Base-by-base conservation (phyloP, 2,888 invertebrate genomes). In the Octonoba sinensis region DNA sequence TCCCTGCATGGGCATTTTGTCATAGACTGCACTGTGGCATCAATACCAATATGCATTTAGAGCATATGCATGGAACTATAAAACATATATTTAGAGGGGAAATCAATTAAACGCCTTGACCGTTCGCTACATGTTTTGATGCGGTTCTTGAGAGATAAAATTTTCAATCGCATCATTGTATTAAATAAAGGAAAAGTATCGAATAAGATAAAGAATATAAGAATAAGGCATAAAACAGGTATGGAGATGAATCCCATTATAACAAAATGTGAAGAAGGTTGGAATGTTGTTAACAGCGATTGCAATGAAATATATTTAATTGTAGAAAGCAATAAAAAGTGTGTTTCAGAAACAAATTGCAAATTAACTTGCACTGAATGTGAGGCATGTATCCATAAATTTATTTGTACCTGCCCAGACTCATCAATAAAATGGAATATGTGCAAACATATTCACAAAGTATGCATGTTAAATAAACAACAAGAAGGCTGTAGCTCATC, bases 41-140 rank as follows among this genome's bases (percentile, higher is more conserved):
- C 3, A 73, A 77, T 46, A 82, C 62, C n/a, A 82, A 82, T 51
- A 64, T 82, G 64, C 66, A 67, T 62, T 22, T 76, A 15, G 81
- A 83, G 44, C 15, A 71, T 0, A 69, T 84, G 46, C 73, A 72
- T 62, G 51, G n/a, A 20, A 76, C 62, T 12, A 44, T 75, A n/a
- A 67, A 75, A 44, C 56, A 75, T 60, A 59, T 67, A 60, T 59
- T 67, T 69, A 18, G 27, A 69, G 36, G 49, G 60, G 4, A 67
- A 69, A 24, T 18, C 57, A n/a, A 54, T 59, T 20, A 67, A 60
- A 51, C n/a, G 51, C 2, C 16, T 76, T n/a, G 67, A 76, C 24
- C 67, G 59, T n/a, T n/a, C 69, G 11, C 20, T 69, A 22, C 24
- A 49, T 24, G 66, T 49, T 15, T 24, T 75, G 1, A 67, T 75